Conservation (phyloP, 2,888 invertebrate genomes). For the Apamea monoglypha region DNA sequence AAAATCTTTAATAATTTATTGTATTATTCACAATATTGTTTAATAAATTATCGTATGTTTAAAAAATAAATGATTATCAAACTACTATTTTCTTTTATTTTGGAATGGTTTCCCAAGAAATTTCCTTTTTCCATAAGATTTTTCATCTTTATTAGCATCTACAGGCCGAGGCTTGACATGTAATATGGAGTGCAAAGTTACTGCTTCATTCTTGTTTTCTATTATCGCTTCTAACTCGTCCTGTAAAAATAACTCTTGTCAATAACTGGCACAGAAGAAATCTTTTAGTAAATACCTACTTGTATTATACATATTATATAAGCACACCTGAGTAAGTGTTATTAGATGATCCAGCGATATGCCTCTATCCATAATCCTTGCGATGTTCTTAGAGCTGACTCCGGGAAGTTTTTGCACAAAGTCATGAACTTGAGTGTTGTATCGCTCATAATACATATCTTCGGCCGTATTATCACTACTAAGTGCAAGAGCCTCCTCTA, state of each 20-base stretch:
- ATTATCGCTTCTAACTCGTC: conserved; percentile 93
- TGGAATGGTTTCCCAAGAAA: conserved; percentile 78
- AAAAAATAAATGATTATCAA: conserved; percentile 65
- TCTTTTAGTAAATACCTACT: not conserved
- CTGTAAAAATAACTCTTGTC: conserved; percentile 79
- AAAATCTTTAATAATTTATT: conserved; percentile 35
- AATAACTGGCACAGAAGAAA: not conserved
- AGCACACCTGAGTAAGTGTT: conserved; percentile 89
- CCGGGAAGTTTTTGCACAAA: conserved; percentile 97
- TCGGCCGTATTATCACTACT: conserved; percentile 93
- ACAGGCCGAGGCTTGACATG: conserved; percentile 92
- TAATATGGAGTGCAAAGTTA: conserved; percentile 92
- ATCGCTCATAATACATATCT: conserved; percentile 90
- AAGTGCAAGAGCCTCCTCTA: conserved; percentile 93
- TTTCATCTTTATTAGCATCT: conserved; percentile 83
- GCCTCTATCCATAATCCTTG: conserved; percentile 93
- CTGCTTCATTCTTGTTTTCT: conserved; percentile 93
- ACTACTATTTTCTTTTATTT: conserved; percentile 75
- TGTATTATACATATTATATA: too few relatives aligned
- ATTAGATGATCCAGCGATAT: conserved; percentile 92
- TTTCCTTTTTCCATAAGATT: conserved; percentile 80
- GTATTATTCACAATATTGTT: conserved; percentile 28
- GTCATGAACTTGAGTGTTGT: conserved; percentile 94
- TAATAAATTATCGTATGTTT: conserved; percentile 46
- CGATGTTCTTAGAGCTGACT: conserved; percentile 96